phyloP scores from a whole-genome alignment of 2,113 vertebrate species.

The Esox niger region DNA sequence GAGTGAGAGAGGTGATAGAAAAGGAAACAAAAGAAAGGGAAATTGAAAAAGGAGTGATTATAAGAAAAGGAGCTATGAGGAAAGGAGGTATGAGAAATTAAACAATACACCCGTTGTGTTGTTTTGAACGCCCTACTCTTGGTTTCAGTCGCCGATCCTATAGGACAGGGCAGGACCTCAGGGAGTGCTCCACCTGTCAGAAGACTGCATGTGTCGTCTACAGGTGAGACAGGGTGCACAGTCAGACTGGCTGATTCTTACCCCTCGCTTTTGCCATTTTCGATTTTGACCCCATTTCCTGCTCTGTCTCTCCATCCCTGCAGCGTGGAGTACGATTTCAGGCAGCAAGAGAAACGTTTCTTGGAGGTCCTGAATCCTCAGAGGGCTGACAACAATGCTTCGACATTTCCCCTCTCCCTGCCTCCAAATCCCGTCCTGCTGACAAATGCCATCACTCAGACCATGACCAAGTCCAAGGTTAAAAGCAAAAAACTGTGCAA shows the following conservation, averaged over 20 bases:
- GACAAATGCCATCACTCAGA: constrained; percentile 52
- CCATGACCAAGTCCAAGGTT: constrained; percentile 59
- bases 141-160: constrained; percentile 47
- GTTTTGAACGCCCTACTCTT: not conserved
- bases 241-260: not conserved
- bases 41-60: constrained; percentile 11
- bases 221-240: constrained; percentile 58
- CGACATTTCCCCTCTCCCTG: constrained; percentile 31
- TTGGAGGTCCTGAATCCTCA: constrained; percentile 77
- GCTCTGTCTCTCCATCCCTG: constrained; percentile 39
- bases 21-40: constrained; percentile 16
- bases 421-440: constrained; percentile 53
- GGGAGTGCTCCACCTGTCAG: constrained; percentile 70
- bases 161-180: constrained; percentile 69
- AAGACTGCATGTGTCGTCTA: constrained; percentile 75
- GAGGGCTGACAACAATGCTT: constrained; percentile 36
- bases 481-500: constrained; percentile 73
- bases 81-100: not conserved
- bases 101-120: no score
- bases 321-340: constrained; percentile 96
- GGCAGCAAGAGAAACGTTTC: constrained; percentile 88
- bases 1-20: not conserved
- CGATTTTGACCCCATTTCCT: not conserved
- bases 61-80: constrained; percentile 2
- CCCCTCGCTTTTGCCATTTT: not conserved